These are phyloP conservation scores for Ctenosaura bakeri DNA, from an alignment of 2,797 vertebrate genomes.

Conservation along the genomic window DNA sequence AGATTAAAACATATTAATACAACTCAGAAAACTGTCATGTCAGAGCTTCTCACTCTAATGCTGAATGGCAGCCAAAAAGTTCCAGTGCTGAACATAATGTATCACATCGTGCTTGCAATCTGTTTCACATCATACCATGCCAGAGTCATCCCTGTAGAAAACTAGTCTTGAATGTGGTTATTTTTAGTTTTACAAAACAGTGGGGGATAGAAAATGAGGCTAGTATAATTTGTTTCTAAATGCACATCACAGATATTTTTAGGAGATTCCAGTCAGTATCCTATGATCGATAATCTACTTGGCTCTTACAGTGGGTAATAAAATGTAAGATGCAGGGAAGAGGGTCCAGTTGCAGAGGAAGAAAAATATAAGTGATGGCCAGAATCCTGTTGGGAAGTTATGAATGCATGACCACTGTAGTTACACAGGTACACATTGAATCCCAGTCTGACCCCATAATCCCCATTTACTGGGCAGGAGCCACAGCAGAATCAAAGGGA, in stretches of 20 bases:
- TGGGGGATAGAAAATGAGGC: not conserved
- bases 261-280: not conserved
- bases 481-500: too few relatives aligned
- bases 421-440: too few relatives aligned
- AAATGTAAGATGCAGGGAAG: not conserved
- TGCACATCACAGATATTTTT: not conserved
- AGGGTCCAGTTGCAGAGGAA: not conserved
- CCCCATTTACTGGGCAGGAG: too few relatives aligned
- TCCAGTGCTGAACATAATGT: conserved; percentile 59
- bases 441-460: too few relatives aligned
- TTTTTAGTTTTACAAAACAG: not conserved
- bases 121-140: conserved; percentile 66
- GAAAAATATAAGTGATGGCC: not conserved
- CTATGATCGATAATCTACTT: not conserved
- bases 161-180: not conserved
- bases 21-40: conserved; percentile 71
- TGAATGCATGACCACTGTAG: too few relatives aligned
- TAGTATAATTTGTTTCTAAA: conserved; percentile 8
- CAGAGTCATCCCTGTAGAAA: conserved; percentile 42
- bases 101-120: conserved; percentile 46
- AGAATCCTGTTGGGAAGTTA: not conserved
- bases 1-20: conserved; percentile 70
- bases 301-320: not conserved
- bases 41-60: conserved; percentile 68
- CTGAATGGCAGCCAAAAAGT: conserved; percentile 73